phyloP scores from a whole-genome alignment of 2,888 invertebrate genomes.

The Perdita meconis region DNA sequence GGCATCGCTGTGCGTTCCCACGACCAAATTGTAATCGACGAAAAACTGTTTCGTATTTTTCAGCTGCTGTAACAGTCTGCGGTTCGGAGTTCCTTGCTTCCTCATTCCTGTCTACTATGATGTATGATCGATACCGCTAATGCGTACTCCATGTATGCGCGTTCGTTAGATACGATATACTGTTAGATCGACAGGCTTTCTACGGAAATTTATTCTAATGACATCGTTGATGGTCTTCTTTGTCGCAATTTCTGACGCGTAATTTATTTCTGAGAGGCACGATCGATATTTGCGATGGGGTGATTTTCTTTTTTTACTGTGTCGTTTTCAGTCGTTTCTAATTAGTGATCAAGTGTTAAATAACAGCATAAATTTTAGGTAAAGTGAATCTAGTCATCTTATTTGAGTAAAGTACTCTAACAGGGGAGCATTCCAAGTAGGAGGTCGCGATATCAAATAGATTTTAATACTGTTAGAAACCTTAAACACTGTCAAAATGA shows the following conservation, averaged over 20 bases:
- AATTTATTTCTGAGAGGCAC: too few species aligned
- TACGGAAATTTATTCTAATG: constrained; percentile 24
- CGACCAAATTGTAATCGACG: constrained; percentile 12
- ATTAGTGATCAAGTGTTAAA: too few species aligned
- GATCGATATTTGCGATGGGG: too few species aligned
- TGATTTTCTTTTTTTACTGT: too few species aligned
- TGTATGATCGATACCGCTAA: constrained; percentile 21
- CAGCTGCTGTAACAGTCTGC: neutral
- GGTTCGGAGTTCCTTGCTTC: neutral
- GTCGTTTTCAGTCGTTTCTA: too few species aligned
- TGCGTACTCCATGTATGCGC: neutral
- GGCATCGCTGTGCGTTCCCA: neutral
- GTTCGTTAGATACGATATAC: neutral
- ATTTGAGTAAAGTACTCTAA: too few species aligned
- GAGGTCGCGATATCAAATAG: too few species aligned
- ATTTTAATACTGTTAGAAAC: too few species aligned
- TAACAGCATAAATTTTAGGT: too few species aligned
- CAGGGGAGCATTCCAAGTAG: too few species aligned
- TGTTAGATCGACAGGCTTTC: neutral
- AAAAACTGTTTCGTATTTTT: constrained; percentile 14
- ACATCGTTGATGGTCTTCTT: neutral
- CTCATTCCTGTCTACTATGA: constrained; percentile 14
- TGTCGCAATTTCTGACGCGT: neutral
- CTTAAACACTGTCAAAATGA: too few species aligned
- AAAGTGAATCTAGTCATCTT: too few species aligned